A percentile compares a stretch with the other conserved stretches of the same genome.
Evolutionary conservation across 2,113 vertebrate species (phyloP).

Genomic region (Pseudolaguvia tuberculata): DNA sequence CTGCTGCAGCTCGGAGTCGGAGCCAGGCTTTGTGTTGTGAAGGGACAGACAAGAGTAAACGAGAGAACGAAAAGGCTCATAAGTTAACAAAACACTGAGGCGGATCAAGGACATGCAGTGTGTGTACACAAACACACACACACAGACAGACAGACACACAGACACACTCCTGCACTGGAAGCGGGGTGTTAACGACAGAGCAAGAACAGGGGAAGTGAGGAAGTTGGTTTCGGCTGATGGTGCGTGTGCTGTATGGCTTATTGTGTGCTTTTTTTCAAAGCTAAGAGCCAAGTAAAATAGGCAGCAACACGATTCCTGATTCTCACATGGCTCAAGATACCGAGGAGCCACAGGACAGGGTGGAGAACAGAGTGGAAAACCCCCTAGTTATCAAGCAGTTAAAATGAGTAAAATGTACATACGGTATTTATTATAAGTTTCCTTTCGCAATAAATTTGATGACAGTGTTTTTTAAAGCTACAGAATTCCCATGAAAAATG

Average conservation of each 20-base stretch:
- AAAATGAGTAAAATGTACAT: no score
- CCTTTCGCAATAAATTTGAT: no score
- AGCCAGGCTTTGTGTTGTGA: constrained; percentile 74
- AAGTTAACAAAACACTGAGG: neutral
- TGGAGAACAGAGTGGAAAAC: no score
- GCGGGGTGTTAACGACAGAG: neutral
- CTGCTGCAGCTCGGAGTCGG: constrained; percentile 48
- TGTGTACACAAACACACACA: neutral
- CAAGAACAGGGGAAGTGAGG: constrained; percentile 14
- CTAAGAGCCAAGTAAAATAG: neutral
- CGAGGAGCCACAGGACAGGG: no score
- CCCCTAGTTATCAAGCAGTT: no score
- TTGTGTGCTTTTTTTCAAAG: neutral
- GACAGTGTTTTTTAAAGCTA: no score
- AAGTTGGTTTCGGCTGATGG: neutral
- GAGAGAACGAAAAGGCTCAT: neutral
- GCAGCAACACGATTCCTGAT: neutral
- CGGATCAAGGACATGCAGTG: constrained; percentile 17
- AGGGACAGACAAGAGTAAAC: constrained; percentile 21
- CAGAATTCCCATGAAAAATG: no score
- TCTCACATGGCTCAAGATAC: neutral
- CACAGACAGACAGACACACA: no score
- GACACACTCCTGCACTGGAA: no score
- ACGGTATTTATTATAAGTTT: no score
- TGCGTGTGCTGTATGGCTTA: neutral